phyloP scores from a whole-genome alignment of 1,140 invertebrate species.

The Dysdera silvatica region DNA sequence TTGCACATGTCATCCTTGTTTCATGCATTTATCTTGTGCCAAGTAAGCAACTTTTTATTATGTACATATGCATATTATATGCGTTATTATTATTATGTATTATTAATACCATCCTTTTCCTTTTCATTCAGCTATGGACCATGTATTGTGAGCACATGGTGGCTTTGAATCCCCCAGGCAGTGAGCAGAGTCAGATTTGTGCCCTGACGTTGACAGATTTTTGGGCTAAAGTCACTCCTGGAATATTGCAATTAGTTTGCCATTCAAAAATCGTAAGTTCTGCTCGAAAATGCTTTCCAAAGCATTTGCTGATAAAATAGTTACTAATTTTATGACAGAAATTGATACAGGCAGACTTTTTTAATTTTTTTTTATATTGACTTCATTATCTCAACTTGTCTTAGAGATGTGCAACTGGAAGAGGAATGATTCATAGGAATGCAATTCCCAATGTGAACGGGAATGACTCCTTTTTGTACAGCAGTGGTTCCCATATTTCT shows the following conservation, averaged over 20 bases:
- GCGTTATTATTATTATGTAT: not conserved
- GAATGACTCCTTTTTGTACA: no score
- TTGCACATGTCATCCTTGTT: conserved; percentile 80
- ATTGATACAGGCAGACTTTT: not conserved
- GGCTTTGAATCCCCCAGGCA: conserved; percentile 49
- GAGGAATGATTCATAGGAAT: no score
- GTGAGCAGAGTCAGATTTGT: conserved; percentile 42
- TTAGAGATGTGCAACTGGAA: no score
- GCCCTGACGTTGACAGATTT: conserved; percentile 77
- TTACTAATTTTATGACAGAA: not conserved
- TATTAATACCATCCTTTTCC: not conserved
- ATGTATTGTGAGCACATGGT: conserved; percentile 91
- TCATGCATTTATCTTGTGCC: conserved; percentile 60
- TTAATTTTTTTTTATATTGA: not conserved
- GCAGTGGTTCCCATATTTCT: no score
- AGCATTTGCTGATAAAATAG: not conserved
- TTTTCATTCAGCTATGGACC: conserved; percentile 82
- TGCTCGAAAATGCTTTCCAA: no score
- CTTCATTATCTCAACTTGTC: not conserved
- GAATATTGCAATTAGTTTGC: conserved; percentile 82
- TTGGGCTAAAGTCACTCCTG: conserved; percentile 95
- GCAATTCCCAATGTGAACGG: no score
- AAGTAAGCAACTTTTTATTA: conserved; percentile 45
- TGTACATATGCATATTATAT: not conserved
- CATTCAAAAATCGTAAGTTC: conserved; percentile 79